phyloP scores from a whole-genome alignment of 2,888 invertebrate genomes.

The Phlogophora meticulosa region DNA sequence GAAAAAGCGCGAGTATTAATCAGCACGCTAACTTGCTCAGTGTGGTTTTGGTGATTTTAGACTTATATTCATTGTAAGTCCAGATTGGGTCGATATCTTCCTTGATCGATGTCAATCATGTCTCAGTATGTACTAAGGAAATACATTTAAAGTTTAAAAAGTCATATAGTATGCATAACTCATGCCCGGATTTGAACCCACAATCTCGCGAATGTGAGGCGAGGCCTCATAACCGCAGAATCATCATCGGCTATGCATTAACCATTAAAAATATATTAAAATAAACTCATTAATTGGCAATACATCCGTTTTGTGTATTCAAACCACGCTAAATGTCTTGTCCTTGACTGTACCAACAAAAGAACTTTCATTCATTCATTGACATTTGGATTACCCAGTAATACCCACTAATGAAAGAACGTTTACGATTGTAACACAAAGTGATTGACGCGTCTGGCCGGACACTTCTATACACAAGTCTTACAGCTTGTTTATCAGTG shows the following conservation, averaged over 20 bases:
- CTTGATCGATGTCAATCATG: no score
- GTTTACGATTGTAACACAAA: constrained; percentile 48
- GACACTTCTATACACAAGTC: constrained; percentile 65
- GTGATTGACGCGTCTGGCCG: constrained; percentile 54
- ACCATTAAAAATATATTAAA: not conserved
- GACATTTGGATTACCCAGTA: constrained; percentile 40
- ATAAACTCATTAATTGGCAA: constrained; percentile 1
- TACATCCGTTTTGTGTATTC: constrained; percentile 7
- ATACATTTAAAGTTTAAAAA: no score
- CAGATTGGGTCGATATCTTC: no score
- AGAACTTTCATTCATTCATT: constrained; percentile 31
- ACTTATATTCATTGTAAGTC: no score
- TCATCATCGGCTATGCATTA: not conserved
- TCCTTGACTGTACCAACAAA: constrained; percentile 14
- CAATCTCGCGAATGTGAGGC: no score
- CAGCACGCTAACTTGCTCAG: no score
- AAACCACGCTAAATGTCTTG: constrained; percentile 16
- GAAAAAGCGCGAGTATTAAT: no score
- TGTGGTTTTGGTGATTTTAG: no score
- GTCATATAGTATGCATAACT: no score
- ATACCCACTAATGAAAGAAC: constrained; percentile 57
- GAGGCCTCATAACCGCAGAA: no score
- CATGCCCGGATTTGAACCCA: no score
- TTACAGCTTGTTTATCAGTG: constrained; percentile 78
- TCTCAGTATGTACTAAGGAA: no score